These are phyloP conservation scores for Ictalurus furcatus DNA, from an alignment of 2,113 vertebrate species.

Conservation along the genomic window DNA sequence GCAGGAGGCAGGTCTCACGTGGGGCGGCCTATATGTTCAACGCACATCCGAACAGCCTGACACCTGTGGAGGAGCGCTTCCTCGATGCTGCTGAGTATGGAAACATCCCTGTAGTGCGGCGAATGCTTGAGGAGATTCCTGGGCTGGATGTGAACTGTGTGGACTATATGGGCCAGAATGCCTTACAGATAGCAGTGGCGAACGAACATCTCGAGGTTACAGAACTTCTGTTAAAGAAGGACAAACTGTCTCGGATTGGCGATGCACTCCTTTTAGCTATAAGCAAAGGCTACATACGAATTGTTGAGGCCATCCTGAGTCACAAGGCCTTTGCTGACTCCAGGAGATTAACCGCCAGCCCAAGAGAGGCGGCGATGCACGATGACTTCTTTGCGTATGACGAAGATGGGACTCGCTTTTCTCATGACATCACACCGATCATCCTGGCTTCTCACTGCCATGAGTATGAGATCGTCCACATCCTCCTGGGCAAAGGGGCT, in stretches of 20 bases:
- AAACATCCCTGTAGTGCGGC: slow-evolving; percentile 93
- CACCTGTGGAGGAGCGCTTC: slow-evolving; percentile 89
- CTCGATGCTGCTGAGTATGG: slow-evolving; percentile 96
- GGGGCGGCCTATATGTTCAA: slow-evolving; percentile 97
- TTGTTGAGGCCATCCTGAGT: slow-evolving; percentile 89
- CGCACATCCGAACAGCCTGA: slow-evolving; percentile 80
- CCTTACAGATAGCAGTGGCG: slow-evolving; percentile 89
- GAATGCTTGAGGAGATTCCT: slow-evolving; percentile 91
- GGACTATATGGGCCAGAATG: slow-evolving; percentile 98
- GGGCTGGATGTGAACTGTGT: slow-evolving; percentile 93
- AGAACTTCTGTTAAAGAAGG: slow-evolving; percentile 88
- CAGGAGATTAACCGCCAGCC: slow-evolving; percentile 84
- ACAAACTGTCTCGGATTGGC: slow-evolving; percentile 88
- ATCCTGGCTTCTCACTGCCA: slow-evolving; percentile 95
- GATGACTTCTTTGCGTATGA: slow-evolving; percentile 99
- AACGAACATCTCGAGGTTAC: slow-evolving; percentile 97
- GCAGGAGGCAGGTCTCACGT: slow-evolving; percentile 84
- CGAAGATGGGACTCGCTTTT: slow-evolving; percentile 94
- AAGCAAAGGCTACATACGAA: slow-evolving; percentile 88
- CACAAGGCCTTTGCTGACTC: slow-evolving; percentile 88
- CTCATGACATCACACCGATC: slow-evolving; percentile 93
- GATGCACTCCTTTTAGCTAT: slow-evolving; percentile 80
- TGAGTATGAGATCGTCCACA: slow-evolving; percentile 96
- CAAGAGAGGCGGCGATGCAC: slow-evolving; percentile 86
- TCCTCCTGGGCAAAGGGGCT: slow-evolving; percentile 88